Conservation (phyloP, 2,113 vertebrate species). For the Polyodon spathula region DNA sequence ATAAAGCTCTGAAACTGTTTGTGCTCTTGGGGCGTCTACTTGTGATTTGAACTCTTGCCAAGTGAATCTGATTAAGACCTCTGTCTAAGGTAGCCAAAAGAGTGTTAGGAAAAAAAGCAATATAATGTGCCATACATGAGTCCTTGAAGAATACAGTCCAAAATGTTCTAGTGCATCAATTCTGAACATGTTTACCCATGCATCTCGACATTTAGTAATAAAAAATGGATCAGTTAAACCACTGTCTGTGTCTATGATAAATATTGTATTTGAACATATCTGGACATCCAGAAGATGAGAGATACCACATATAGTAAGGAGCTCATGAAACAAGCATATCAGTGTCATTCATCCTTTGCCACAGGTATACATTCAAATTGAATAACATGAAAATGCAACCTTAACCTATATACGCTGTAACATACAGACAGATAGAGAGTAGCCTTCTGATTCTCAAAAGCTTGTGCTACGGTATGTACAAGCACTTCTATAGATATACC, state of each 20-base stretch:
- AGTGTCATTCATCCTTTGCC: too few species aligned
- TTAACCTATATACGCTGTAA: too few species aligned
- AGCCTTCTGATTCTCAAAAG: too few species aligned
- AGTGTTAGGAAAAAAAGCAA: neutral
- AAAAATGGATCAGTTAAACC: slow-evolving; percentile 41
- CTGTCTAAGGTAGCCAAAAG: neutral
- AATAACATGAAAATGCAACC: too few species aligned
- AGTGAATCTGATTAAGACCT: too few species aligned
- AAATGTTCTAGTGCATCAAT: slow-evolving; percentile 43
- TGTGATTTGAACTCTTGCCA: too few species aligned
- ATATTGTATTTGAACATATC: slow-evolving; percentile 17
- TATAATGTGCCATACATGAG: slow-evolving; percentile 18
- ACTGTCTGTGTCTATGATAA: slow-evolving; percentile 23
- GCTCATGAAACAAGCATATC: neutral
- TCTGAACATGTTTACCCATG: slow-evolving; percentile 43
- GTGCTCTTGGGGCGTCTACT: too few species aligned
- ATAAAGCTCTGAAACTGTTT: too few species aligned
- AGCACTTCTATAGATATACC: too few species aligned
- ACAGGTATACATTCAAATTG: too few species aligned
- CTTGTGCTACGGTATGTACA: too few species aligned
- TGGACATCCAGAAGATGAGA: slow-evolving; percentile 11
- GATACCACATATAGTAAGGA: neutral
- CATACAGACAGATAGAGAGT: too few species aligned
- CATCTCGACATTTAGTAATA: slow-evolving; percentile 36
- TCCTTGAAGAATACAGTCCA: slow-evolving; percentile 33